These are phyloP conservation scores for Trypoxylon attenuatum DNA, from an alignment of 2,888 invertebrate genomes.

Conservation along the genomic window DNA sequence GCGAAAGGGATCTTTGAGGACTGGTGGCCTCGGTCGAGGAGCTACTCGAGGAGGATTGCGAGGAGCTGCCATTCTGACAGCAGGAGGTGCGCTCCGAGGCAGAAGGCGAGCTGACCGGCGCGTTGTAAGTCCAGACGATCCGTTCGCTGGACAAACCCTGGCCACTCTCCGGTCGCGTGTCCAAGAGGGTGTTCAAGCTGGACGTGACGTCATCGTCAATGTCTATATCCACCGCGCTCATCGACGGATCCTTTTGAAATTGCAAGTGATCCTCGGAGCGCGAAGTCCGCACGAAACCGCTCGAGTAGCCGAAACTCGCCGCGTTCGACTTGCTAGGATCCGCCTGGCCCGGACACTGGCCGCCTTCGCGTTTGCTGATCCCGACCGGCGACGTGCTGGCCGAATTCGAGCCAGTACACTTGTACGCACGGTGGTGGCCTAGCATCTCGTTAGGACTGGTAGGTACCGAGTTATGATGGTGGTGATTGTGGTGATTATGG, in stretches of 20 bases:
- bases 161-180: slow-evolving; percentile 81
- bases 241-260: slow-evolving; percentile 84
- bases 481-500: slow-evolving; percentile 76
- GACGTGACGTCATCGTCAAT: slow-evolving; percentile 96
- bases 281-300: slow-evolving; percentile 88
- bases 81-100: slow-evolving; percentile 76
- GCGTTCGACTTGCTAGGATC: slow-evolving; percentile 49
- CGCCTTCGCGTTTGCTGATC: slow-evolving; percentile 75
- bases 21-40: slow-evolving; percentile 72
- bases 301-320: slow-evolving; percentile 64
- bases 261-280: slow-evolving; percentile 95
- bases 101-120: slow-evolving; percentile 82
- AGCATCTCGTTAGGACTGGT: slow-evolving; percentile 82
- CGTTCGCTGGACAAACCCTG: slow-evolving; percentile 79
- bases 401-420: slow-evolving; percentile 74
- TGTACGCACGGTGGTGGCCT: slow-evolving; percentile 77
- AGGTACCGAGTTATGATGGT: slow-evolving; percentile 81
- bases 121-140: slow-evolving; percentile 95
- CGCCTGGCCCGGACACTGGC: slow-evolving; percentile 53
- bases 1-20: slow-evolving; percentile 80
- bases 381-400: slow-evolving; percentile 77
- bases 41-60: slow-evolving; percentile 57
- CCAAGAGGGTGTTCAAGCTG: slow-evolving; percentile 91
- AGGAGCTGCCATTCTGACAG: slow-evolving; percentile 78
- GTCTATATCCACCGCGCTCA: slow-evolving; percentile 92